A percentile compares a stretch with the other conserved stretches of the same genome.
phyloP scores from a whole-genome alignment of 2,797 vertebrate species.

The Cirrhinus mrigala region DNA sequence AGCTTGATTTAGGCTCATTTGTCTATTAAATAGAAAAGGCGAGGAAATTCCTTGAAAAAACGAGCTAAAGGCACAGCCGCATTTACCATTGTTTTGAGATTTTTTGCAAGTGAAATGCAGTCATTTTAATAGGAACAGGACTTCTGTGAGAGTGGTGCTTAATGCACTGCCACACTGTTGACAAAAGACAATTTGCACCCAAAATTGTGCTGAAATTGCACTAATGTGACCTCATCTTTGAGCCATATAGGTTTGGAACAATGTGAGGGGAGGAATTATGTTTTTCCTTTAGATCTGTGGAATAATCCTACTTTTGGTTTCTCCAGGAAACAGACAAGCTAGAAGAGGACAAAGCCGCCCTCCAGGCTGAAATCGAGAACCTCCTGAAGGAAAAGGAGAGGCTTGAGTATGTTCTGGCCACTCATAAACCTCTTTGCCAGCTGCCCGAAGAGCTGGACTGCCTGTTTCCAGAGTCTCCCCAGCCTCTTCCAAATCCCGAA shows the following conservation, averaged over 20 bases:
- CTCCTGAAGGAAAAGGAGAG: constrained; percentile 96
- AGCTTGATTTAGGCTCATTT: neutral
- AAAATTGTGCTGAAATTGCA: neutral
- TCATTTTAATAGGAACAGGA: neutral
- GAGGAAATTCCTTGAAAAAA: neutral
- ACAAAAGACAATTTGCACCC: neutral
- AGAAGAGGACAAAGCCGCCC: constrained; percentile 90
- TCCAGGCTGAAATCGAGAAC: constrained; percentile 92
- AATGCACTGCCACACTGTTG: neutral
- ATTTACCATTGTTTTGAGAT: neutral
- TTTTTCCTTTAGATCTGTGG: neutral
- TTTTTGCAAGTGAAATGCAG: neutral
- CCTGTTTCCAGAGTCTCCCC: constrained; percentile 86
- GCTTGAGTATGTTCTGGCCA: constrained; percentile 90
- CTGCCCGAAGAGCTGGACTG: constrained; percentile 87
- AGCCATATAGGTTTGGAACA: neutral
- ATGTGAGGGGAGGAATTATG: too few species aligned
- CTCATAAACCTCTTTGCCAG: constrained; percentile 92
- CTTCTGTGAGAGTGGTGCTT: neutral
- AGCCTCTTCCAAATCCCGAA: constrained; percentile 69
- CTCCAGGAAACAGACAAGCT: constrained; percentile 93
- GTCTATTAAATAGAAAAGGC: too few species aligned
- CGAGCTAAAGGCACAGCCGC: neutral
- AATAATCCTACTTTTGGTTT: constrained; percentile 53
- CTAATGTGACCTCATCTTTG: neutral